Percentiles rank a stretch among this genome's conserved stretches.
Conservation (phyloP, 1,140 invertebrate genomes). For the Frieseomelitta varia region DNA sequence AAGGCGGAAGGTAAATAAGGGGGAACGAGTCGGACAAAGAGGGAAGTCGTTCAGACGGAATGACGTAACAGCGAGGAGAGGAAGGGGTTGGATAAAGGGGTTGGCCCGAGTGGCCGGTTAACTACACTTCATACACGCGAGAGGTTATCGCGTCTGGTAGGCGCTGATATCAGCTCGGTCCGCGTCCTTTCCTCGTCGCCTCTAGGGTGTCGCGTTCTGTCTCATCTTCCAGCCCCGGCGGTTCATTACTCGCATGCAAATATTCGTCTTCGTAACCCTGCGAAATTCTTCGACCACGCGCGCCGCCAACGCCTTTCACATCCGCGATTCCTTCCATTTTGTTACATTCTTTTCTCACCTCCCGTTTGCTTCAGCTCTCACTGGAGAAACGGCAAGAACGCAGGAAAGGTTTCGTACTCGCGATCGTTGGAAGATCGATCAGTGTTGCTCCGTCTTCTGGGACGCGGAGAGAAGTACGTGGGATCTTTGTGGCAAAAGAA, state of each 20-base stretch:
- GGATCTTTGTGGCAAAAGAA: neutral
- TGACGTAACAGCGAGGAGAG: slow-evolving; percentile 21
- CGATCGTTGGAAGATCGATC: neutral
- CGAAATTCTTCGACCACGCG: slow-evolving; percentile 24
- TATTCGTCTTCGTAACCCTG: slow-evolving; percentile 12
- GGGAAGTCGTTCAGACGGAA: slow-evolving; percentile 5
- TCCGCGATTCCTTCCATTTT: slow-evolving; percentile 6
- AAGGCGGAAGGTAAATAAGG: slow-evolving; percentile 35
- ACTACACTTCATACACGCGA: slow-evolving; percentile 69
- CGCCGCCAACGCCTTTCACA: slow-evolving; percentile 20
- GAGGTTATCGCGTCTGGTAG: slow-evolving; percentile 70
- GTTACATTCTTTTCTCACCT: neutral
- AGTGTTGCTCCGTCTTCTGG: too few species aligned
- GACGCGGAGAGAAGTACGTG: neutral
- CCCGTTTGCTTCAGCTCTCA: neutral
- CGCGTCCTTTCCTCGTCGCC: slow-evolving; percentile 13
- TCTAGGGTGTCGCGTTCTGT: slow-evolving; percentile 29
- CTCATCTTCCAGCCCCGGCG: slow-evolving; percentile 48
- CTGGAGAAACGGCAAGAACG: neutral
- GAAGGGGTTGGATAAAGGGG: neutral
- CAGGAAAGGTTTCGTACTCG: neutral
- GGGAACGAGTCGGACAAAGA: slow-evolving; percentile 18
- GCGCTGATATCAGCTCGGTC: slow-evolving; percentile 61
- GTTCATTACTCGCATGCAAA: slow-evolving; percentile 70
- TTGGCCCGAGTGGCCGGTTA: slow-evolving; percentile 57